phyloP scores from a whole-genome alignment of 2,797 vertebrate species.

The Masticophis lateralis region DNA sequence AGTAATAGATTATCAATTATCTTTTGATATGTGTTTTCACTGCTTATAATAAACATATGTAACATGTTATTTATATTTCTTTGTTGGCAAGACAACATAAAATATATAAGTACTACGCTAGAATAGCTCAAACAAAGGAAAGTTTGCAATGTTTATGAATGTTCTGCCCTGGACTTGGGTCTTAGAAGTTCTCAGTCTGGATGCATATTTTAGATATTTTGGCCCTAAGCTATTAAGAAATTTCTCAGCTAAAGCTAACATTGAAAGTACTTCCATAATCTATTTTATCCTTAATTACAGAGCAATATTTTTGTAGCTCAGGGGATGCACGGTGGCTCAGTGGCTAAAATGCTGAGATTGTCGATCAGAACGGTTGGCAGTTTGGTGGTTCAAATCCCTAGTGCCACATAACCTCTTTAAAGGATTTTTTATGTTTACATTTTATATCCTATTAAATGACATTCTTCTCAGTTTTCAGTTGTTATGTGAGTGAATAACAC shows the following conservation, averaged over 20 bases:
- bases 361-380: too few relatives aligned
- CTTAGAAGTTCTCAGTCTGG: too few relatives aligned
- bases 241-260: background rate
- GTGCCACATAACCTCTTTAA: background rate
- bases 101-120: background rate
- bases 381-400: too few relatives aligned
- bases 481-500: background rate
- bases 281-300: background rate
- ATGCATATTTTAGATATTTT: background rate
- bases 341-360: too few relatives aligned
- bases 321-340: too few relatives aligned
- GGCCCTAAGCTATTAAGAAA: background rate
- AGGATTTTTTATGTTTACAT: background rate
- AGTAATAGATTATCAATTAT: background rate
- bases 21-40: slow-evolving; percentile 15
- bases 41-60: slow-evolving; percentile 38
- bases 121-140: background rate
- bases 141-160: background rate
- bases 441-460: background rate
- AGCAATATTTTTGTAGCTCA: background rate
- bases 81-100: background rate
- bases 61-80: slow-evolving; percentile 20
- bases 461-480: background rate
- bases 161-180: background rate
- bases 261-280: background rate